phyloP scores from a whole-genome alignment of 2,113 vertebrate species.

The Laticauda laticaudata region DNA sequence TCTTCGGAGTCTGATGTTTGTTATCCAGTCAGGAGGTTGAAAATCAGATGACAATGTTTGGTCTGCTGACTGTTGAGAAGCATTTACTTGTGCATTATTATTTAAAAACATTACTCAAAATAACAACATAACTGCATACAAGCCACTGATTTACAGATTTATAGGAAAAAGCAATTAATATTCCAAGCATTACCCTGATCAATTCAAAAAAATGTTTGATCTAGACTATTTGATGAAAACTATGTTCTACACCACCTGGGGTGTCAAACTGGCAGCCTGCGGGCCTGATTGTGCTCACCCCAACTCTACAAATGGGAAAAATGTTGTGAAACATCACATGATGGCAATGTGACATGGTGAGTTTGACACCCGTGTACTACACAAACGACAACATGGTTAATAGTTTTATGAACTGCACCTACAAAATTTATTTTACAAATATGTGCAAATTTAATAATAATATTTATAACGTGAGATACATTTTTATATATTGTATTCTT shows the following conservation, averaged over 20 bases:
- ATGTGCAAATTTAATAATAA: neutral
- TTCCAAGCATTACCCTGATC: neutral
- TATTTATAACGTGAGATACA: neutral
- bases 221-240: neutral
- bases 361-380: too few relatives aligned
- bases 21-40: conserved; percentile 91
- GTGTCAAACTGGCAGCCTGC: too few relatives aligned
- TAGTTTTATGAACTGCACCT: neutral
- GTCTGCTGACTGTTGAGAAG: conserved; percentile 71
- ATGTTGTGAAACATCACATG: too few relatives aligned
- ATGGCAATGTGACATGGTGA: too few relatives aligned
- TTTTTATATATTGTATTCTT: neutral
- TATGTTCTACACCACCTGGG: neutral
- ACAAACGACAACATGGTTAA: neutral
- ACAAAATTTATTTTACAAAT: neutral
- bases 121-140: neutral
- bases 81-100: conserved; percentile 64
- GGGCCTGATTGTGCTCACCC: too few relatives aligned
- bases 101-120: conserved; percentile 30
- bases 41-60: conserved; percentile 82
- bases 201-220: neutral
- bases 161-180: neutral
- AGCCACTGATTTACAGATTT: neutral
- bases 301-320: too few relatives aligned
- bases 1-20: conserved; percentile 87